phyloP scores from a whole-genome alignment of 2,797 vertebrate species.

The Diglossa cyanea region DNA sequence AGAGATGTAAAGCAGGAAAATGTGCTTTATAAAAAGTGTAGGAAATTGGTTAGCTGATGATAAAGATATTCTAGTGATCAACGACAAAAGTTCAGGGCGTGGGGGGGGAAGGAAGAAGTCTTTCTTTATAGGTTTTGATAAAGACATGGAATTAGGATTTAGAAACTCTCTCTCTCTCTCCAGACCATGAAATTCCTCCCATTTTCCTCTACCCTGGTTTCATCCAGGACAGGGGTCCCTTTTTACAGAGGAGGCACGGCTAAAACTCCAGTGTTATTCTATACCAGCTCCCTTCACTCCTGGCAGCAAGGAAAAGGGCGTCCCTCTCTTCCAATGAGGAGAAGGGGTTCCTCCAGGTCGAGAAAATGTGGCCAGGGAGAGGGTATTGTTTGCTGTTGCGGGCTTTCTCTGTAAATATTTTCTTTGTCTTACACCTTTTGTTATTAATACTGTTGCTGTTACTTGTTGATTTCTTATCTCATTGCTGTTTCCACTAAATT shows the following conservation, averaged over 20 bases:
- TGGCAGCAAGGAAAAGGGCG: accelerated
- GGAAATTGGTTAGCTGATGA: not conserved
- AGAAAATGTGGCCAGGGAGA: accelerated
- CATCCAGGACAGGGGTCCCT: accelerated
- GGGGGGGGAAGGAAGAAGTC: not conserved
- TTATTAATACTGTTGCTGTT: not conserved
- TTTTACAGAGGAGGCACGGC: not conserved
- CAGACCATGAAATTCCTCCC: not conserved
- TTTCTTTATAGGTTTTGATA: not conserved
- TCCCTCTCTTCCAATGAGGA: not conserved
- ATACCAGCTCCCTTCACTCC: not conserved
- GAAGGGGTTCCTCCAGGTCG: not conserved
- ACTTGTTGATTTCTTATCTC: not conserved
- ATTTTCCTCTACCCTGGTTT: not conserved
- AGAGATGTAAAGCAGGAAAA: not conserved
- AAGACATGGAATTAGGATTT: not conserved
- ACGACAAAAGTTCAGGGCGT: not conserved
- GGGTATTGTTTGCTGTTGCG: accelerated
- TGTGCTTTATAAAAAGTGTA: not conserved
- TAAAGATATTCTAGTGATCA: not conserved
- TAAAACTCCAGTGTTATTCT: not conserved
- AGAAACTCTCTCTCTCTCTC: not conserved
- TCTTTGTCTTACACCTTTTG: not conserved
- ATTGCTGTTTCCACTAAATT: not conserved
- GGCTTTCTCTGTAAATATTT: not conserved